These are phyloP conservation scores for Lampris megalopsis DNA, from an alignment of 2,113 vertebrate species.

Conservation along the genomic window DNA sequence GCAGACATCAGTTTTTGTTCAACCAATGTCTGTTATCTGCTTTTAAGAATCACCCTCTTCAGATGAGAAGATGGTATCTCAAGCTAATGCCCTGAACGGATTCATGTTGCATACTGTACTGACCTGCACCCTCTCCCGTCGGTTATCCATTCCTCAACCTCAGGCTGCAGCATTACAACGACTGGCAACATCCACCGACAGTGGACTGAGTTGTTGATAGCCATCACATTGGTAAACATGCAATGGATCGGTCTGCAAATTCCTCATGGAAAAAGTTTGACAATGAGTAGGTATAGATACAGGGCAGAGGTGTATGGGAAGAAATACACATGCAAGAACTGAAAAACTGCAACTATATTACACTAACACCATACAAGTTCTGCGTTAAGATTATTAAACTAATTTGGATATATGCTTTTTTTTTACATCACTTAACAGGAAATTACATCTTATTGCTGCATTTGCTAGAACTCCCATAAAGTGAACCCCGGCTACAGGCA, in stretches of 20 bases:
- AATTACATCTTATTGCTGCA: conserved; percentile 30
- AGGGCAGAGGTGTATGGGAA: conserved; percentile 41
- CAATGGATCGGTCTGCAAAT: conserved; percentile 17
- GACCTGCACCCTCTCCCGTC: background rate
- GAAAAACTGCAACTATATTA: conserved; percentile 17
- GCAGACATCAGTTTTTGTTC: background rate
- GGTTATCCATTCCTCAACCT: conserved; percentile 44
- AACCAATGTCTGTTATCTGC: background rate
- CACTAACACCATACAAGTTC: conserved; percentile 3
- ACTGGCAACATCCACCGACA: conserved; percentile 29
- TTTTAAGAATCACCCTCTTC: background rate
- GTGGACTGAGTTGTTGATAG: conserved; percentile 35
- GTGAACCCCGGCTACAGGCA: conserved; percentile 33
- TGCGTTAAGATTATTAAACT: background rate
- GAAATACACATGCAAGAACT: conserved; percentile 20
- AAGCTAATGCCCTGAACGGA: conserved; percentile 6
- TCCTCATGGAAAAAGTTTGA: conserved; percentile 33
- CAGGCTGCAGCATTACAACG: conserved; percentile 27
- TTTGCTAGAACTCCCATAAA: conserved; percentile 39
- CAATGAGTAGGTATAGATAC: background rate
- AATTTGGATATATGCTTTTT: no score
- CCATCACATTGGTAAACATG: conserved; percentile 33
- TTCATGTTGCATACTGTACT: background rate
- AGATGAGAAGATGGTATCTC: no score
- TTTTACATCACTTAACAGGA: no score